phyloP scores from a whole-genome alignment of 2,888 invertebrate genomes.

The Itoplectis maculator region DNA sequence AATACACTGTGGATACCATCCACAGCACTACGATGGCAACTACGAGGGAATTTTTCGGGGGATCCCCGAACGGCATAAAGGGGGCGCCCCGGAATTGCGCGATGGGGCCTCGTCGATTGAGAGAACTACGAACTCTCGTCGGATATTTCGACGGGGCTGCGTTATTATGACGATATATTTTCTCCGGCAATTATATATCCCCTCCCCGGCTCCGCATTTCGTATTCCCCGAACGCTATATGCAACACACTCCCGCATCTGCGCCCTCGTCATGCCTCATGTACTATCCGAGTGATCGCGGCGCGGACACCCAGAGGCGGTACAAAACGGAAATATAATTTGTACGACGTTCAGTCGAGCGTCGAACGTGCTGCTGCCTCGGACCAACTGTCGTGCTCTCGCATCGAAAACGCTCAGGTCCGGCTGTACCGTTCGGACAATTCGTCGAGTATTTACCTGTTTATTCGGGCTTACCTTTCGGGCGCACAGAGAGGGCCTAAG shows the following conservation, averaged over 20 bases:
- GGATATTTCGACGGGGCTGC: conserved; percentile 54
- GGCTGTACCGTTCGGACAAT: neutral
- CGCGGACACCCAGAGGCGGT: neutral
- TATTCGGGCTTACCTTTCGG: neutral
- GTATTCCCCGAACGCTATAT: conserved; percentile 34
- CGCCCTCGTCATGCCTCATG: conserved; percentile 11
- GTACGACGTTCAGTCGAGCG: neutral
- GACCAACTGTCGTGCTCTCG: conserved; percentile 40
- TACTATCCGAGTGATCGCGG: conserved; percentile 3
- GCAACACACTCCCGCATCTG: neutral
- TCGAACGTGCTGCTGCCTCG: neutral
- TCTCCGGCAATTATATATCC: conserved; percentile 57
- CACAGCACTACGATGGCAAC: neutral
- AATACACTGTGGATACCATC: neutral
- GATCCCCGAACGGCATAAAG: conserved; percentile 12
- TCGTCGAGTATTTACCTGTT: conserved; percentile 41
- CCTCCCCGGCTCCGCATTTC: conserved; percentile 13
- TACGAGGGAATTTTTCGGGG: conserved; percentile 31
- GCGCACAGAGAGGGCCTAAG: conserved; percentile 7
- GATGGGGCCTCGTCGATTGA: conserved; percentile 30
- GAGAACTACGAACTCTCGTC: conserved; percentile 21
- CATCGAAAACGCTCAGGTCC: conserved; percentile 1
- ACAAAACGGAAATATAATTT: conserved; percentile 52
- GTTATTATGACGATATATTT: conserved; percentile 60
- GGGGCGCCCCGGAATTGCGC: neutral